Base-by-base conservation (phyloP, 1,140 invertebrate genomes). In the Drosophila quadrilineata region DNA sequence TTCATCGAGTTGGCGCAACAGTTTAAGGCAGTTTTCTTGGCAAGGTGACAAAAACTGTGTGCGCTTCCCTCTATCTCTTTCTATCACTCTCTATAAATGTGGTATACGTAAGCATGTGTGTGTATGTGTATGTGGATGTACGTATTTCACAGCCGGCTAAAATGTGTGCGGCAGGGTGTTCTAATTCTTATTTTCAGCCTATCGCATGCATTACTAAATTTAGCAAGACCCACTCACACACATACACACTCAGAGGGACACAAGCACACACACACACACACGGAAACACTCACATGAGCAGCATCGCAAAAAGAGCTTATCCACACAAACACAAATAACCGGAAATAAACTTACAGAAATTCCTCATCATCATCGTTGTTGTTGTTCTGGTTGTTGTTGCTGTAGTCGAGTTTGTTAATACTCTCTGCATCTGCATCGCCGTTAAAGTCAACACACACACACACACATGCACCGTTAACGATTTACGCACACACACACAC, bases 111-210 rank as follows among this genome's bases (percentile, higher is more conserved):
- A n/a, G 3, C 6, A 24, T 36, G 24, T 12, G 40, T 21, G 21
- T 56, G 14, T 26, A 38, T 31, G 29, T 17, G 12, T 62, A 9
- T 67, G 50, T 29, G 28, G 24, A 19, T 56, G 48, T 48, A 9
- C 29, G 62, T 28, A 36, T 40, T 57, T 69, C 36, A 46, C 50
- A 57, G 43, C 75, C 75, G 75, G 66, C 69, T 64, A 58, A n/a
- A n/a, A n/a, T 54, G 58, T 40, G 31, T 56, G 31, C 24, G 62
- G 71, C 75, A 80, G 75, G 75, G 75, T 80, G 75, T 49, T 80
- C 75, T 71, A 80, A 80, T 80, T 80, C 66, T 80, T 80, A 80
- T 80, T 80, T 80, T 80, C 75, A 75, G 75, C 75, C 63, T 50
- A 52, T 29, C 46, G 40, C 48, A 54, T 80, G 75, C 66, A 63